These are phyloP conservation scores for Dipodomys ordii DNA, from an alignment of 2,113 vertebrate genomes.

Conservation along the genomic window DNA sequence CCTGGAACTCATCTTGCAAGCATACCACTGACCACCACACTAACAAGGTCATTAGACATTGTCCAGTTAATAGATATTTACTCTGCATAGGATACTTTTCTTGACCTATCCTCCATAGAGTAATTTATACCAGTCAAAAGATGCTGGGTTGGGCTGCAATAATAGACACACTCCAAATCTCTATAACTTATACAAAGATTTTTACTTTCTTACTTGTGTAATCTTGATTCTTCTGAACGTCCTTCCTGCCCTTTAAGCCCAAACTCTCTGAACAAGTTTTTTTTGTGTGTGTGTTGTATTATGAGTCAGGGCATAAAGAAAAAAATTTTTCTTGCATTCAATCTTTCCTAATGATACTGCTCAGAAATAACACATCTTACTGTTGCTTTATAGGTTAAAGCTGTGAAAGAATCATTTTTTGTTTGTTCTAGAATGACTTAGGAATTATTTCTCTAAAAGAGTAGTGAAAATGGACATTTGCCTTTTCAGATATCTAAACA, in stretches of 20 bases:
- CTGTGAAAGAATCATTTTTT: background rate
- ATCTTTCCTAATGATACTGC: background rate
- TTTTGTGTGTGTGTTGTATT: background rate
- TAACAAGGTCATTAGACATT: constrained; percentile 13
- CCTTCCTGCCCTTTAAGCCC: background rate
- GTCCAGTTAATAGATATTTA: constrained; percentile 36
- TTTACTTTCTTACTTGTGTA: background rate
- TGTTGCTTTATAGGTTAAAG: background rate
- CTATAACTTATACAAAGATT: background rate
- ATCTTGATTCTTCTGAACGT: background rate
- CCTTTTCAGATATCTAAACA: background rate
- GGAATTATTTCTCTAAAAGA: background rate
- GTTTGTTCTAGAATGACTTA: background rate
- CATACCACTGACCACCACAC: background rate
- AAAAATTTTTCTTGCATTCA: background rate
- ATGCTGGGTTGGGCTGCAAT: background rate
- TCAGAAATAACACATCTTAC: background rate
- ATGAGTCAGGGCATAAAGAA: background rate
- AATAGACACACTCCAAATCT: background rate
- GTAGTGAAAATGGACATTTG: background rate
- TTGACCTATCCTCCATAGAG: constrained; percentile 13
- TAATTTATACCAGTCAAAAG: background rate
- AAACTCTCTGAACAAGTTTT: background rate
- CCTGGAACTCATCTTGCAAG: background rate
- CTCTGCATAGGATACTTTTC: background rate